Conservation (phyloP, 2,113 vertebrate genomes). For the Nycticebus coucang region DNA sequence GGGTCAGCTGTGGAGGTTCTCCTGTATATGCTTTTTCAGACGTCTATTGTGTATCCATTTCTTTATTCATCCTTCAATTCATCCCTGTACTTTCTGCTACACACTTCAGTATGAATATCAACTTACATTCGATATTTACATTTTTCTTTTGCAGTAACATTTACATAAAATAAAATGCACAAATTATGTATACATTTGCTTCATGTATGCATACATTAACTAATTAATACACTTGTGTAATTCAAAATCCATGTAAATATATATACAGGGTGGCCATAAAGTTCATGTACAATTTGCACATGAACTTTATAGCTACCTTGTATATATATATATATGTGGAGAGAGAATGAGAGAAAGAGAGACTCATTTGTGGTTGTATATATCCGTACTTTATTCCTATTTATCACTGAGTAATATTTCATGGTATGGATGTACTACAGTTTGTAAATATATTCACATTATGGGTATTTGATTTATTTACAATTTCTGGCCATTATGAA, state of each 20-base stretch:
- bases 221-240: background rate
- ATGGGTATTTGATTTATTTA: background rate
- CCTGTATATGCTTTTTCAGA: background rate
- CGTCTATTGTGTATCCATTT: background rate
- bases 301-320: too few species aligned
- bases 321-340: background rate
- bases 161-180: background rate
- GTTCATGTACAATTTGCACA: too few species aligned
- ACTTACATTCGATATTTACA: background rate
- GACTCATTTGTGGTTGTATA: background rate
- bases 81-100: background rate
- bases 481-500: background rate
- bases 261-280: too few species aligned
- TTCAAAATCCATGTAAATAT: background rate
- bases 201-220: background rate
- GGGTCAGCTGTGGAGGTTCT: too few species aligned
- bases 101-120: background rate
- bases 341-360: background rate
- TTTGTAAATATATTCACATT: background rate
- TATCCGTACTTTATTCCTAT: background rate
- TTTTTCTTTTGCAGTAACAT: background rate
- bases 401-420: background rate
- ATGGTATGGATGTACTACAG: background rate
- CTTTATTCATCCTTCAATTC: background rate
- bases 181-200: background rate